Evolutionary conservation across 2,797 vertebrate genomes (phyloP).

Genomic region (Ptychobarbus kaznakovi): DNA sequence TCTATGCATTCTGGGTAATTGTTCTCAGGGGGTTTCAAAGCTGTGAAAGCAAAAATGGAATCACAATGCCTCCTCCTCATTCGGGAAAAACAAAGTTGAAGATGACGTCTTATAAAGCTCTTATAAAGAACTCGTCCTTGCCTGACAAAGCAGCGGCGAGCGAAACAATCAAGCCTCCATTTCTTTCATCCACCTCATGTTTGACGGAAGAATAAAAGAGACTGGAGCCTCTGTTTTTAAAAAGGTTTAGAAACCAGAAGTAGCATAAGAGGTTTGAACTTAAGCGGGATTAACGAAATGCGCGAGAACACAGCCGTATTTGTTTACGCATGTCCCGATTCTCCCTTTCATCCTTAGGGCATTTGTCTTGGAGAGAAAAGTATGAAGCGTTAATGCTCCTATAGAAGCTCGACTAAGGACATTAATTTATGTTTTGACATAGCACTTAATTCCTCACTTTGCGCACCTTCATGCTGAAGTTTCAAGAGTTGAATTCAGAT

Average conservation of each 20-base stretch:
- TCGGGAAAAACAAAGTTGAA: slow-evolving; percentile 27
- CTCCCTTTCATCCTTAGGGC: slow-evolving; percentile 49
- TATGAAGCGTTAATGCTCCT: slow-evolving; percentile 51
- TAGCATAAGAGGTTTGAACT: slow-evolving; percentile 65
- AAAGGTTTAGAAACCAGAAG: slow-evolving; percentile 61
- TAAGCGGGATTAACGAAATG: slow-evolving; percentile 68
- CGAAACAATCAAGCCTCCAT: slow-evolving; percentile 51
- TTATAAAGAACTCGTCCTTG: slow-evolving; percentile 56
- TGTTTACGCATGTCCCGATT: slow-evolving; percentile 62
- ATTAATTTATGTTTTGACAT: slow-evolving; percentile 56
- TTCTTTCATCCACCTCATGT: slow-evolving; percentile 59
- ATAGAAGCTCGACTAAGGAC: slow-evolving; percentile 47
- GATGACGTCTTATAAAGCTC: slow-evolving; percentile 3
- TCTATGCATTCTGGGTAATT: slow-evolving; percentile 44
- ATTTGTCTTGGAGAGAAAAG: slow-evolving; percentile 45
- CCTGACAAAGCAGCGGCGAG: slow-evolving; percentile 58
- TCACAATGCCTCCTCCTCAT: slow-evolving; percentile 39
- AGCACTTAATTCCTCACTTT: slow-evolving; percentile 52
- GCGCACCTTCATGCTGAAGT: slow-evolving; percentile 25
- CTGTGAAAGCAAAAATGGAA: slow-evolving; percentile 3
- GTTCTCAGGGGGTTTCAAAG: slow-evolving; percentile 30
- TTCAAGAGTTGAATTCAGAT: not conserved
- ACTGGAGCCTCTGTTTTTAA: slow-evolving; percentile 61
- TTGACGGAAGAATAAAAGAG: slow-evolving; percentile 52
- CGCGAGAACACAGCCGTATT: slow-evolving; percentile 57